phyloP scores from a whole-genome alignment of 2,888 invertebrate species.

The Buathra laborator region DNA sequence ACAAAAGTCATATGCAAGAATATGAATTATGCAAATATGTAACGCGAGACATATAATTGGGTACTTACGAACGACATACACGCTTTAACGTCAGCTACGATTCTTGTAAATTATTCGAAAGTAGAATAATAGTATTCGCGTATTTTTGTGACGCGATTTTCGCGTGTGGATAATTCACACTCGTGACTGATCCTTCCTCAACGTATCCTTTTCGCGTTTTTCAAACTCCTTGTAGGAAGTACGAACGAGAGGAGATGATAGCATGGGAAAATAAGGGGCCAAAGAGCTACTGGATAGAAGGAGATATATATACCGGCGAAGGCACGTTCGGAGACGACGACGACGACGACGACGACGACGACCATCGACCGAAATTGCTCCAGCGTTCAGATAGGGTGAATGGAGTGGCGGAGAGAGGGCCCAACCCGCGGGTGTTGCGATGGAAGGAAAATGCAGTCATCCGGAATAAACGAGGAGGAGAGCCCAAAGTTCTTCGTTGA shows the following conservation, averaged over 20 bases:
- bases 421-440: constrained; percentile 77
- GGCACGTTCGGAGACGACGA: constrained; percentile 65
- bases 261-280: constrained; percentile 44
- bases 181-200: constrained; percentile 33
- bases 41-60: too few relatives aligned
- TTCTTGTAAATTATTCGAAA: background rate
- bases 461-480: constrained; percentile 85
- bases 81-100: background rate
- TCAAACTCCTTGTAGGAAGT: constrained; percentile 49
- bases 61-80: too few relatives aligned
- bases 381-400: constrained; percentile 69
- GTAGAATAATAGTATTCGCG: background rate
- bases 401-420: constrained; percentile 69
- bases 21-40: background rate
- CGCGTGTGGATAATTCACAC: constrained; percentile 6
- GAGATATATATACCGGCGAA: constrained; percentile 33
- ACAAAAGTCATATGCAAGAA: background rate
- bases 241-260: constrained; percentile 48
- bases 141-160: background rate
- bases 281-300: constrained; percentile 38
- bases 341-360: constrained; percentile 59
- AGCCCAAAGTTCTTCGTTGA: constrained; percentile 84
- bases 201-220: constrained; percentile 44
- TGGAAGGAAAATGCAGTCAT: constrained; percentile 84
- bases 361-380: constrained; percentile 81